Evolutionary conservation across 2,797 vertebrate genomes (phyloP).

Genomic region (Pterois miles): DNA sequence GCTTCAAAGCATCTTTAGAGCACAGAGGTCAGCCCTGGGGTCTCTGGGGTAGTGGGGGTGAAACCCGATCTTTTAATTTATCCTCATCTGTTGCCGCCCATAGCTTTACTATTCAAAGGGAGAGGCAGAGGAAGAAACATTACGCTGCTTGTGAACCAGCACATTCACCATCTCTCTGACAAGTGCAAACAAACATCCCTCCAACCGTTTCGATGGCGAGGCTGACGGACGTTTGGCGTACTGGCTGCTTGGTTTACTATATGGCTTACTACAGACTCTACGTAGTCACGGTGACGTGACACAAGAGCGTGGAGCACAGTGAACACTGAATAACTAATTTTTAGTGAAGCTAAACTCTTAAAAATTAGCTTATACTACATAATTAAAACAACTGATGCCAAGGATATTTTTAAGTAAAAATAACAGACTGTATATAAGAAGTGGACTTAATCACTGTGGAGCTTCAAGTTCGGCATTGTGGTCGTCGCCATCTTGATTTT

Average conservation of each 20-base stretch:
- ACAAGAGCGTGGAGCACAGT: too few relatives aligned
- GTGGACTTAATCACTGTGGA: too few relatives aligned
- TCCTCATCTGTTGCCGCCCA: slow-evolving; percentile 51
- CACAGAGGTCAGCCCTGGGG: slow-evolving; percentile 36
- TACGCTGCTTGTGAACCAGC: slow-evolving; percentile 2
- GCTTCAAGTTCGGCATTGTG: too few relatives aligned
- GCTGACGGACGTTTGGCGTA: slow-evolving; percentile 35
- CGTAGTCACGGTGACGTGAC: too few relatives aligned
- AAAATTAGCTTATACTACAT: too few relatives aligned
- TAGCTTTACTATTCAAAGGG: slow-evolving; percentile 16
- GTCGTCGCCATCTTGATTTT: too few relatives aligned
- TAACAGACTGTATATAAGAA: too few relatives aligned
- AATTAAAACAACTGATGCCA: too few relatives aligned
- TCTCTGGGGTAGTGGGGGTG: slow-evolving; percentile 25
- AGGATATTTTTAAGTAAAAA: too few relatives aligned
- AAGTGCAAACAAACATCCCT: slow-evolving; percentile 30
- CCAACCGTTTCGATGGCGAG: slow-evolving; percentile 17
- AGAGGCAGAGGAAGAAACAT: background rate
- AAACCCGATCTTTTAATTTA: slow-evolving; percentile 67
- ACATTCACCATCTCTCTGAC: slow-evolving; percentile 9
- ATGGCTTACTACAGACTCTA: too few relatives aligned
- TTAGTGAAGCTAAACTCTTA: too few relatives aligned
- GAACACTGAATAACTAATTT: too few relatives aligned
- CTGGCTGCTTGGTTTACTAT: slow-evolving; percentile 8
- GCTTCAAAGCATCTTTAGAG: slow-evolving; percentile 69